Evolutionary conservation across 2,113 vertebrate species (phyloP), one percentile per base, ranked within the genome.

Genomic region (Kryptolebias marmoratus): DNA sequence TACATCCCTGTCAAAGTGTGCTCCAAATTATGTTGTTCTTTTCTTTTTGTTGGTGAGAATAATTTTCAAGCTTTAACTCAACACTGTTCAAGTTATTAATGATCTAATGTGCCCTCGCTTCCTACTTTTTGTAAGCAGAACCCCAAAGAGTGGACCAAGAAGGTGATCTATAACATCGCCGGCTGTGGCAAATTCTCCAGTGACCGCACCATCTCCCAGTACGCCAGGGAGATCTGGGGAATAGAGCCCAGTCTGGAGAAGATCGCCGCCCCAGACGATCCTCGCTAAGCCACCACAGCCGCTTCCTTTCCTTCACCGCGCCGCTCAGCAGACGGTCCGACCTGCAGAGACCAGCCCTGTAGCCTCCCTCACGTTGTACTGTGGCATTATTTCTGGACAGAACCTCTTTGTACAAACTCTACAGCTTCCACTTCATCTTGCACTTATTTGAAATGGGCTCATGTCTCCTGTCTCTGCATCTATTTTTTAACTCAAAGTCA

Each of bases 171-270:
- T 55, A 97, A 97, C 92, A 97, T 97, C n/a, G 96, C 95, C 0
- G 91, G 91, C 13, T 95, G 94, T 0, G 96, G 96, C 15, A 97
- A 97, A 79, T 97, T 97, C 92, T 97, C 96, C 87, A 97, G 96
- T 0, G 96, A 97, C 91, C 95, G 96, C 65, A 97, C 96, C 82
- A 97, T 97, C 4, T 70, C 93, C 39, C 92, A 97, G 85, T 97
- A 97, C 0, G 96, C 96, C 69, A 85, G 92, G 18, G 95, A 97
- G 91, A 97, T 97, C 88, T 97, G 96, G 96, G 95, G 94, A 0
- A 89, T 96, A 4, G 94, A 97, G 74, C 96, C 96, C 59, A 94
- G 85, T n/a, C 70, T 92, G 80, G 91, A 95, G 75, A 95, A 95
- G 85, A 93, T 97, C n/a, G 74, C 93, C 0, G 94, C 95, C 5